phyloP scores from a whole-genome alignment of 2,888 invertebrate genomes.

The Agriopis aurantiaria region DNA sequence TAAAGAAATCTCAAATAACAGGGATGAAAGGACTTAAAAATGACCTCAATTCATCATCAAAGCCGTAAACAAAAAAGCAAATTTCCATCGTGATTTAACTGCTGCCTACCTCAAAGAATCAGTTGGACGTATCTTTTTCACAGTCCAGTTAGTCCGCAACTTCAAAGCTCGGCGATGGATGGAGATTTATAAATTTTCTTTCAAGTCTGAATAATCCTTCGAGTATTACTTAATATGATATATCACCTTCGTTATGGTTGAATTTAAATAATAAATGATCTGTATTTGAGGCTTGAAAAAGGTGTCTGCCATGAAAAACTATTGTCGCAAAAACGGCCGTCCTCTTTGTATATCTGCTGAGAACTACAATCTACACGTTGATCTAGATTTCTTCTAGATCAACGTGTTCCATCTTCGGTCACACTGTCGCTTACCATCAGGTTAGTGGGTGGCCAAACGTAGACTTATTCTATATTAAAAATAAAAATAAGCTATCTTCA shows the following conservation, averaged over 20 bases:
- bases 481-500: too few relatives aligned
- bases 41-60: neutral
- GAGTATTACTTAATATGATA: slow-evolving; percentile 27
- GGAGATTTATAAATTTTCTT: slow-evolving; percentile 47
- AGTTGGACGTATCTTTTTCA: slow-evolving; percentile 31
- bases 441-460: too few relatives aligned
- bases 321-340: too few relatives aligned
- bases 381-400: too few relatives aligned
- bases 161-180: slow-evolving; percentile 43
- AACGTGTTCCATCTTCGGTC: too few relatives aligned
- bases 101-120: slow-evolving; percentile 24
- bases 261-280: slow-evolving; percentile 18
- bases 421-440: too few relatives aligned
- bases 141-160: slow-evolving; percentile 42
- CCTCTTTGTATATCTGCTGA: too few relatives aligned
- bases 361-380: too few relatives aligned
- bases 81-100: slow-evolving; percentile 11
- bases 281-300: neutral
- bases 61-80: neutral
- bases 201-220: slow-evolving; percentile 39
- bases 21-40: neutral
- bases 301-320: neutral
- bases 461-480: too few relatives aligned
- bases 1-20: neutral
- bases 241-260: slow-evolving; percentile 33